Percentiles rank a stretch among this genome's conserved stretches.
Conservation (phyloP, 2,113 vertebrate genomes). For the Grammomys surdaster region DNA sequence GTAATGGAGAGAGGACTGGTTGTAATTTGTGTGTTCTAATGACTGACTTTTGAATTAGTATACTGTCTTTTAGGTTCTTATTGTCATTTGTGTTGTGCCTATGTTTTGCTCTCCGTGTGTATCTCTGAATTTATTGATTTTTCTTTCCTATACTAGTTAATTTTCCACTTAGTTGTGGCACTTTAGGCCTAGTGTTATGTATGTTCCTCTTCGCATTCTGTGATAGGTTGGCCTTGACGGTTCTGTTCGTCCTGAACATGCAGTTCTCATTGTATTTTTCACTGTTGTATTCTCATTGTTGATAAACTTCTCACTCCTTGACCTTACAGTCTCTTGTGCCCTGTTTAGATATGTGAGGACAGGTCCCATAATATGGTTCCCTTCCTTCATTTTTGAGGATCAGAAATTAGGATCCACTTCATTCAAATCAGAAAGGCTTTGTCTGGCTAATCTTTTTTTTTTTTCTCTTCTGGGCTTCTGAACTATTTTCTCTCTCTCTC, state of each 20-base stretch:
- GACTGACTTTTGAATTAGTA: background rate
- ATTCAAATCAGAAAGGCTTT: background rate
- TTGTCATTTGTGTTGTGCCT: background rate
- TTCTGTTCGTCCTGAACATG: background rate
- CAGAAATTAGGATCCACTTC: background rate
- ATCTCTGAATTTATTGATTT: background rate
- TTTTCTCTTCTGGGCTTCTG: background rate
- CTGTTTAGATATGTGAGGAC: background rate
- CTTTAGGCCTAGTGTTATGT: background rate
- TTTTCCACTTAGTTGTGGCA: background rate
- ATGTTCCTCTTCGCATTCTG: background rate
- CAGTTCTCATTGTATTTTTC: background rate
- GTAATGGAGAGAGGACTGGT: background rate
- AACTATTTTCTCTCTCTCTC: background rate
- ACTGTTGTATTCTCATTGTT: too few relatives aligned
- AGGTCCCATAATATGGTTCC: background rate
- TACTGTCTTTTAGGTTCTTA: background rate
- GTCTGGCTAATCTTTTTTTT: background rate
- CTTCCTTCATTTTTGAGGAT: background rate
- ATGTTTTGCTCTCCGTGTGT: background rate
- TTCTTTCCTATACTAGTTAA: background rate
- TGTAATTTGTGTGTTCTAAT: background rate
- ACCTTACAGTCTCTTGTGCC: background rate
- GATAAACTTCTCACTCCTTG: background rate
- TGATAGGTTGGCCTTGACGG: background rate